Percentiles rank a stretch among this genome's conserved stretches.
Conservation (phyloP, 2,888 invertebrate species). For the Heliconius charithonia region DNA sequence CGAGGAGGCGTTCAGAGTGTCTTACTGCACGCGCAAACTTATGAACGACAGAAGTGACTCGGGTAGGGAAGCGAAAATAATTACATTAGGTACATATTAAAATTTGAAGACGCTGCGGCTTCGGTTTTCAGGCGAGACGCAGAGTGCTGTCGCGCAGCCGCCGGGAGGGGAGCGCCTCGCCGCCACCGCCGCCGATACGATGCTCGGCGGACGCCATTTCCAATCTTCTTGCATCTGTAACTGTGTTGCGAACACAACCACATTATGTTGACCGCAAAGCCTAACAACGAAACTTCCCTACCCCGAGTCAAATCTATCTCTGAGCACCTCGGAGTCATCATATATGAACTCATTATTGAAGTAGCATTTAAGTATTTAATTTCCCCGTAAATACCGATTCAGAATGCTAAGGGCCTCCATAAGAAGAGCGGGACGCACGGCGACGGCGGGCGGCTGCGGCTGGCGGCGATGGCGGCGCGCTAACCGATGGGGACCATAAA, state of each 20-base stretch:
- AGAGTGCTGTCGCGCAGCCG: conserved; percentile 47
- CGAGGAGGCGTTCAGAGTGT: conserved; percentile 71
- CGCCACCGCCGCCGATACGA: conserved; percentile 51
- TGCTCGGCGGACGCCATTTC: conserved; percentile 42
- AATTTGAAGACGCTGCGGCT: conserved; percentile 56
- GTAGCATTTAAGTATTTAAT: conserved; percentile 81
- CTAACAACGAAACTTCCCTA: conserved; percentile 73
- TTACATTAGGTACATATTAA: conserved; percentile 57
- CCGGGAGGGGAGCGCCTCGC: conserved; percentile 48
- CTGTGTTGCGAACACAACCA: conserved; percentile 83
- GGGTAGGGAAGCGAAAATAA: conserved; percentile 71
- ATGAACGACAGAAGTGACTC: conserved; percentile 69
- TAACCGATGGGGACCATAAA: conserved; percentile 82
- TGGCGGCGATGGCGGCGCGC: conserved; percentile 72
- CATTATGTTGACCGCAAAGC: conserved; percentile 82
- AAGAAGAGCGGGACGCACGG: conserved; percentile 72
- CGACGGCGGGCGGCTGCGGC: conserved; percentile 67
- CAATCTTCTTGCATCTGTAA: conserved; percentile 80
- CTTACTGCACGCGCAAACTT: conserved; percentile 19
- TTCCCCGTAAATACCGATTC: conserved; percentile 84
- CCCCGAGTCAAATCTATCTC: conserved; percentile 78
- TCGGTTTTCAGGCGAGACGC: conserved; percentile 50
- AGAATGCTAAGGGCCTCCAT: conserved; percentile 81
- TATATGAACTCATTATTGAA: conserved; percentile 55
- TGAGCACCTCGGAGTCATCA: conserved; percentile 62